Base-by-base conservation (phyloP, 2,797 vertebrate genomes). In the Crenuchus spilurus region DNA sequence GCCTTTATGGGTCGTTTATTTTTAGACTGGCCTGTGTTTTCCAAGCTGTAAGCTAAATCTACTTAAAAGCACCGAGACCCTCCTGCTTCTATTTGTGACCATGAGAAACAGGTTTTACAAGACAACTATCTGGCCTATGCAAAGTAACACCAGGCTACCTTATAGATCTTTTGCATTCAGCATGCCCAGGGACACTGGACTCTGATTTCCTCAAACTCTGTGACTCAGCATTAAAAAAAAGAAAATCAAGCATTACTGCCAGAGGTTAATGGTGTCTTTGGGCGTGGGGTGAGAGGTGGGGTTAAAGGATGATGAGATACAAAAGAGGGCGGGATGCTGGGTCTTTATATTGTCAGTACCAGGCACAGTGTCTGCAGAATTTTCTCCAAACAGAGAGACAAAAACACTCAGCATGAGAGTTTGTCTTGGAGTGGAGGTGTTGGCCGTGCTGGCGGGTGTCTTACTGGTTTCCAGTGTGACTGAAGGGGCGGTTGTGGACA, bases 381-480 rank as follows among this genome's bases (percentile, higher is more conserved):
- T 46, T 33, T n/a, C n/a, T n/a, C n/a, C n/a, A n/a, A n/a, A 3
- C 16, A 1, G 3, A 69, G 8, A 13, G 13, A 6, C 24, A 35
- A n/a, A 20, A 18, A n/a, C 46, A 76, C 20, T 54, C 24, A 24
- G 2, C 10, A 65, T 9, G 66, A 20, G n/a, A 0, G 42, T 68
- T 13, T 6, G 11, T 41, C 81, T 87, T 77, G 87, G 79, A 67
- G 0, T 85, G 67, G 70, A 74, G n/a, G 24, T 87, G 74, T 30
- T 88, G 72, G 51, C 69, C 5, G 42, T 67, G 11, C 6, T 85
- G 30, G 72, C 72, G 14, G 65, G 81, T 67, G 80, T n/a, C 1
- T 70, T 68, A 4, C 28, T 87, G 58, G 52, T 58, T 22, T 76
- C 81, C 2, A 22, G 68, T 9, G 63, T 76, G 28, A 69, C 76